Evolutionary conservation across 1,140 invertebrate species (phyloP).

Genomic region (Papilio glaucus): DNA sequence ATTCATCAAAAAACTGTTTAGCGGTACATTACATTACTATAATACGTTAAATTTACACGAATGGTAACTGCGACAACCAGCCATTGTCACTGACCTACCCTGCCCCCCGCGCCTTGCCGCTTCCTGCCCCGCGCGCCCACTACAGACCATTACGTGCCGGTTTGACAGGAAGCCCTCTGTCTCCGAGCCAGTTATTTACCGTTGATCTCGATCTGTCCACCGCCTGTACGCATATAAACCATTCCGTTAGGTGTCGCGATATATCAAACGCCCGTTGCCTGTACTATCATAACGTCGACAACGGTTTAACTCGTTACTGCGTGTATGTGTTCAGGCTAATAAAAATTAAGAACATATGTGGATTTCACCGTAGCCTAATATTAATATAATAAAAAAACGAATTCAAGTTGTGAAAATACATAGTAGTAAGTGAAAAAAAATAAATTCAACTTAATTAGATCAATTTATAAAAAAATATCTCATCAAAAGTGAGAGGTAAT

Average conservation of each 20-base stretch:
- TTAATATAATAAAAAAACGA: no score
- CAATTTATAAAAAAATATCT: no score
- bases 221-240: slow-evolving; percentile 48
- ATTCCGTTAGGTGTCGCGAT: slow-evolving; percentile 43
- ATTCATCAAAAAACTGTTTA: slow-evolving; percentile 14
- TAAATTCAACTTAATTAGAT: no score
- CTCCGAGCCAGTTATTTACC: slow-evolving; percentile 66
- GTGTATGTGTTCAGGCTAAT: neutral
- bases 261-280: slow-evolving; percentile 21
- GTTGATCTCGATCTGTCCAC: slow-evolving; percentile 65
- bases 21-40: neutral
- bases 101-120: slow-evolving; percentile 31
- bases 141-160: slow-evolving; percentile 60
- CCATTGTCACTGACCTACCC: slow-evolving; percentile 19
- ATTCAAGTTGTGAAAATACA: no score
- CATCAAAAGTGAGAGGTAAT: no score
- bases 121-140: slow-evolving; percentile 43
- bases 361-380: no score
- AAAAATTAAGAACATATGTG: neutral
- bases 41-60: neutral
- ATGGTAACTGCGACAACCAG: neutral
- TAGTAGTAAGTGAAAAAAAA: no score
- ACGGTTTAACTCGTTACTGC: neutral
- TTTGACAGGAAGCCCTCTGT: slow-evolving; percentile 67
- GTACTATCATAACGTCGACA: neutral